A percentile compares a stretch with the other conserved stretches of the same genome.
These are phyloP conservation scores for Carapus acus DNA, from an alignment of 2,797 vertebrate genomes.

Conservation along the genomic window DNA sequence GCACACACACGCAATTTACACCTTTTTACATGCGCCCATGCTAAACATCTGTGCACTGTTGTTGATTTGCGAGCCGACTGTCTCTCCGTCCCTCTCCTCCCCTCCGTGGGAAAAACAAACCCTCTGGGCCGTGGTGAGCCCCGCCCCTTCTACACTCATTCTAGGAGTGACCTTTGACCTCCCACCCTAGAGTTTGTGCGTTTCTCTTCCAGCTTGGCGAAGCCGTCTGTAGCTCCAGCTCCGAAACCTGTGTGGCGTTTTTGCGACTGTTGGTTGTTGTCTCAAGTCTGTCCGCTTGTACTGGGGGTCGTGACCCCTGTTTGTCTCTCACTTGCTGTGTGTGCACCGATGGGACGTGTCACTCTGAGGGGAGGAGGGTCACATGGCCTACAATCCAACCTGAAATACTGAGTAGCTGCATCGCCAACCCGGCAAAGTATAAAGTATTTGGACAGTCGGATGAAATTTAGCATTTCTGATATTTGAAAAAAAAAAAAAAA, in stretches of 20 bases:
- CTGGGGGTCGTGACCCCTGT: conserved; percentile 24
- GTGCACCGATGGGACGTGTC: conserved; percentile 32
- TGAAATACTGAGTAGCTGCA: neutral
- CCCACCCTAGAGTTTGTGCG: conserved; percentile 43
- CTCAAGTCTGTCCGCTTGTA: conserved; percentile 39
- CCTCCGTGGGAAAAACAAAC: too few species aligned
- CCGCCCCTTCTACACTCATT: too few species aligned
- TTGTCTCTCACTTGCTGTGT: conserved; percentile 36
- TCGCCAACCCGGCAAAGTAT: neutral
- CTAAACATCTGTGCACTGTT: too few species aligned
- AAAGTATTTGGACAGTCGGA: conserved; percentile 33
- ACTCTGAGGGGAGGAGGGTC: conserved; percentile 4
- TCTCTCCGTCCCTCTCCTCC: too few species aligned
- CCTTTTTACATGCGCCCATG: too few species aligned
- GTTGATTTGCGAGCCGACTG: too few species aligned
- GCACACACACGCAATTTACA: conserved; percentile 13
- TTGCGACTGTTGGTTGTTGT: conserved; percentile 53
- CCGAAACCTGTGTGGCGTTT: too few species aligned
- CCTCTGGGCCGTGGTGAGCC: too few species aligned
- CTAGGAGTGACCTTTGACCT: conserved; percentile 38
- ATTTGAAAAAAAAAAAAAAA: too few species aligned
- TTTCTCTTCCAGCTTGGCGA: conserved; percentile 21
- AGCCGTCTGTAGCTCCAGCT: too few species aligned
- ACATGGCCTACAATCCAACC: neutral
- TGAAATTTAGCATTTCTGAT: neutral